These are phyloP conservation scores for Ectemnius cavifrons DNA, from an alignment of 2,888 invertebrate genomes.

Conservation along the genomic window DNA sequence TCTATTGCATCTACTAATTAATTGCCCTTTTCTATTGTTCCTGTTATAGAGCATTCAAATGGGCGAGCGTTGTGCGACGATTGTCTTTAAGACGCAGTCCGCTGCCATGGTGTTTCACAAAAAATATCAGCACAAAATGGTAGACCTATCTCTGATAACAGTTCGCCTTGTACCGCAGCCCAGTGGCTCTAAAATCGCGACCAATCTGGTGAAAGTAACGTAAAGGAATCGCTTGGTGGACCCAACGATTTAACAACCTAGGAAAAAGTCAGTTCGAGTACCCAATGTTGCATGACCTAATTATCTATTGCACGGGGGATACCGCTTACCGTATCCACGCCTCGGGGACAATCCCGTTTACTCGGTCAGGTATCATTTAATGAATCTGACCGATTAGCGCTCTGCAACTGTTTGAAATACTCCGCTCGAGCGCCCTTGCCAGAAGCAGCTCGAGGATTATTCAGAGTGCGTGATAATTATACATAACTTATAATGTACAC, in stretches of 20 bases:
- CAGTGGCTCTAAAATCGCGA: constrained; percentile 44
- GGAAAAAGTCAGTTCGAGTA: neutral
- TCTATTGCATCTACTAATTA: constrained; percentile 18
- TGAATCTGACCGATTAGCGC: too few relatives aligned
- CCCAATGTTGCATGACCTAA: neutral
- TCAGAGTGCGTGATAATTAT: too few relatives aligned
- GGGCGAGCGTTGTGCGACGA: constrained; percentile 76
- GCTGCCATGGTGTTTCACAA: constrained; percentile 80
- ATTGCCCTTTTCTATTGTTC: constrained; percentile 46
- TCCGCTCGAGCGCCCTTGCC: too few relatives aligned
- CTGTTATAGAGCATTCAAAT: constrained; percentile 74
- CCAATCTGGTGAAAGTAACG: constrained; percentile 50
- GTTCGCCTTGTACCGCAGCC: constrained; percentile 76
- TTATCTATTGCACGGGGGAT: neutral
- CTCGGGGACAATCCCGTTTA: too few relatives aligned
- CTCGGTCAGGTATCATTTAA: too few relatives aligned
- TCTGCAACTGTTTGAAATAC: too few relatives aligned
- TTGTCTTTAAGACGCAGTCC: constrained; percentile 80
- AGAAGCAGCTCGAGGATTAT: too few relatives aligned
- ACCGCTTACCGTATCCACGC: too few relatives aligned
- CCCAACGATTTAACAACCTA: constrained; percentile 5
- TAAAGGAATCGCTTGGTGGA: constrained; percentile 29
- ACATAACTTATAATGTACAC: too few relatives aligned
- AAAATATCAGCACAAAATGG: constrained; percentile 80
- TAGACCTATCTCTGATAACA: constrained; percentile 80